These are phyloP conservation scores for Oryzias sinensis DNA, from an alignment of 2,797 vertebrate genomes.

Conservation along the genomic window DNA sequence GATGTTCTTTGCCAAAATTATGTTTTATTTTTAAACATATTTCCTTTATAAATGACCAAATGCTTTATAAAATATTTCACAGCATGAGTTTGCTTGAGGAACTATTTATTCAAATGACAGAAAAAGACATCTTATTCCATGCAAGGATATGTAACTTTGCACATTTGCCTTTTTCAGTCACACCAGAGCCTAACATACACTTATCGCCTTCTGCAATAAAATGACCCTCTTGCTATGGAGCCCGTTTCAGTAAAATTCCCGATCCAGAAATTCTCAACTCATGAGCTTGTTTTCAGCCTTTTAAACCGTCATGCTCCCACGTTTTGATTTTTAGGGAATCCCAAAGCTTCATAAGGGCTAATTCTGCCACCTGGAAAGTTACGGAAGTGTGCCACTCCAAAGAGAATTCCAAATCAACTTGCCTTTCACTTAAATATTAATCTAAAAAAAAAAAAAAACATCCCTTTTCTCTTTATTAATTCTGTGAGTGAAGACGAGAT, in stretches of 20 bases:
- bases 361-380: conserved; percentile 52
- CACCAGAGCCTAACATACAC: conserved; percentile 10
- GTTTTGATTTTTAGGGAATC: conserved; percentile 54
- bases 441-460: conserved; percentile 4
- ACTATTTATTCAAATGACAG: neutral
- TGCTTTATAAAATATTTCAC: neutral
- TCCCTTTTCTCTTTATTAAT: conserved; percentile 11
- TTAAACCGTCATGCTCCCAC: conserved; percentile 32
- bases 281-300: conserved; percentile 27
- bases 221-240: conserved; percentile 27
- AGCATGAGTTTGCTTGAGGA: too few relatives aligned
- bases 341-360: conserved; percentile 44
- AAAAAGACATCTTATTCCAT: neutral
- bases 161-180: conserved; percentile 18
- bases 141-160: conserved; percentile 19
- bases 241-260: conserved; percentile 1
- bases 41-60: neutral
- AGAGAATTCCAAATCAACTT: conserved; percentile 11
- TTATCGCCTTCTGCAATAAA: conserved; percentile 18
- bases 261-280: conserved; percentile 42
- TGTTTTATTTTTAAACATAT: conserved; percentile 4
- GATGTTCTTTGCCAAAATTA: conserved; percentile 27
- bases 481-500: conserved; percentile 17
- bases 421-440: too few relatives aligned
- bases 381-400: conserved; percentile 30